Base-by-base conservation (phyloP, 2,888 invertebrate genomes). In the Temnothorax unifasciatus region DNA sequence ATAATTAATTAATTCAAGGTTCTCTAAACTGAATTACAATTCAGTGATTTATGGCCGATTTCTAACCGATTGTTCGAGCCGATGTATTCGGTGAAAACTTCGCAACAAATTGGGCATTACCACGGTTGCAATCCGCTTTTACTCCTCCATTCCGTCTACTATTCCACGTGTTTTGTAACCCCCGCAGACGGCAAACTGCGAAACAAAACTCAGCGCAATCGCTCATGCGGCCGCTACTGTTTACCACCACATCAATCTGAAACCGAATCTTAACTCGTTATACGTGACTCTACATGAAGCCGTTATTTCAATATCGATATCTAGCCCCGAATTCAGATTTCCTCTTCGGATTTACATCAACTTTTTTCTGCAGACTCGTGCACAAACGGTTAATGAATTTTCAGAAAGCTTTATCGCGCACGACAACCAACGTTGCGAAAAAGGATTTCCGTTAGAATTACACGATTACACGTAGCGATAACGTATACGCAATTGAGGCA, bases 201-300 rank as follows among this genome's bases (percentile, higher is more conserved):
- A 73, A 81, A 73, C 79, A 73, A 73, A 81, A 81, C 79, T 81
- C 73, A 2, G 73, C 34, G 47, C 73, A 81, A 81, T 81, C 79
- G 38, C 59, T 81, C 79, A 81, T 61, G 79, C 73, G 79, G 73
- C 73, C 13, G 73, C 59, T 50, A 25, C 59, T 21, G 79, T 73
- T 57, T 71, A 71, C 47, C 73, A 38, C 59, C 38, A 38, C 79
- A 73, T 81, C 73, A 73, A 81, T 81, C 59, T 73, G 18, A 34
- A 73, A 47, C 18, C 38, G 18, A 81, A 81, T 81, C 79, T 81
- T 81, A 76, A 73, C 59, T 38, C 59, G 5, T 34, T 5, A 6
- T 34, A 34, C 34, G 6, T 34, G 83, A 69, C 64, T 54, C 11
- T 82, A 47, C 38, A 15, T n/a, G n/a, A 52, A 79, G 34, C 57